Conservation (phyloP, 2,797 vertebrate species). For the Lithobates pipiens region DNA sequence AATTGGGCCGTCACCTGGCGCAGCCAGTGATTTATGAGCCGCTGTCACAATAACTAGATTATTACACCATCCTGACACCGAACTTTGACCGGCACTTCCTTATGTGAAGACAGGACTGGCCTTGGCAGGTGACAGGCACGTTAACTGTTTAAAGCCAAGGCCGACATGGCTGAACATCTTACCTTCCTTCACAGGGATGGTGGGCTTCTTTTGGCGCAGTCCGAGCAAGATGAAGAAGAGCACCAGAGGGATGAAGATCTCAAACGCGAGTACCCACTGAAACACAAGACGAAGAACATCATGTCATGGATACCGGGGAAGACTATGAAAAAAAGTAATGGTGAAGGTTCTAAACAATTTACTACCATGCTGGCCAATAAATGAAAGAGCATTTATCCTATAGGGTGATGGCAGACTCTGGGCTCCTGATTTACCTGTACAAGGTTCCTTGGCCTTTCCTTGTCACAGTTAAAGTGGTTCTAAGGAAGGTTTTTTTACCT, state of each 20-base stretch:
- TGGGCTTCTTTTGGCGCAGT: constrained; percentile 93
- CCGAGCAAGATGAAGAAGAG: constrained; percentile 97
- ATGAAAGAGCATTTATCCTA: no score
- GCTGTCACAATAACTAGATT: constrained; percentile 16
- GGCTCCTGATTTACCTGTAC: no score
- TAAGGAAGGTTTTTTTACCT: no score
- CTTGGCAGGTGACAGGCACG: neutral
- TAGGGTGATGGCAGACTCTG: no score
- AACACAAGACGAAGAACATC: neutral
- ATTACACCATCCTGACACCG: neutral
- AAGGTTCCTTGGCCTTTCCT: no score
- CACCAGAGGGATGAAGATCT: constrained; percentile 95
- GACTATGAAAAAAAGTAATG: no score
- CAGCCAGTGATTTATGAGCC: constrained; percentile 16
- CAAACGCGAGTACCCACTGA: constrained; percentile 92
- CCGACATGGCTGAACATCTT: constrained; percentile 59
- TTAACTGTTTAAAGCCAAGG: neutral
- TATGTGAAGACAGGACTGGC: neutral
- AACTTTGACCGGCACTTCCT: constrained; percentile 38
- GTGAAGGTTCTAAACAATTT: no score
- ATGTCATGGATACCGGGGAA: no score
- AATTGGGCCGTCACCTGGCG: neutral
- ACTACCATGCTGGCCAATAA: no score
- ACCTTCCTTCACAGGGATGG: constrained; percentile 97
- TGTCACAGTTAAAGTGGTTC: no score